phyloP scores from a whole-genome alignment of 2,888 invertebrate genomes.

The Altica lythri region DNA sequence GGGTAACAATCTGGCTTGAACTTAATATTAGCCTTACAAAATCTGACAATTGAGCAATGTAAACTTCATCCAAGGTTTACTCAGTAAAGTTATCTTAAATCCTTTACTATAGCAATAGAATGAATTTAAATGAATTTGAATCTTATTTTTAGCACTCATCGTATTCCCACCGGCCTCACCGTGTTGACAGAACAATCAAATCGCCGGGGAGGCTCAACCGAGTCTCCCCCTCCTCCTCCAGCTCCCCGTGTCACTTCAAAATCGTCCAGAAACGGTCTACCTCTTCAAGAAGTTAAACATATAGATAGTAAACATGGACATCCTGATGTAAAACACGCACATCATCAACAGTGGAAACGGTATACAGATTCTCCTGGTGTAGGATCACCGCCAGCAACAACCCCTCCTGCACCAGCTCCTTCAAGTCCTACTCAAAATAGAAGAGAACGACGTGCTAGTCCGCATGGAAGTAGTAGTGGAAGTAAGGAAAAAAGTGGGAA shows the following conservation, averaged over 20 bases:
- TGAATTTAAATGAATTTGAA: no score
- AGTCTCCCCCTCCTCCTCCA: conserved; percentile 60
- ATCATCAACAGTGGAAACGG: conserved; percentile 66
- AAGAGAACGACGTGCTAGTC: conserved; percentile 55
- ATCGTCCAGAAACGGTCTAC: conserved; percentile 48
- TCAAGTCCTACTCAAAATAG: conserved; percentile 54
- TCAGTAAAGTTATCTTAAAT: no score
- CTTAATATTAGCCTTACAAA: no score
- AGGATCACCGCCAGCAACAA: conserved; percentile 64
- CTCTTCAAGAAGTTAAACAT: conserved; percentile 44
- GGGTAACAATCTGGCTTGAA: no score
- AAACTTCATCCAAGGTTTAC: no score
- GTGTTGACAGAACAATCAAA: conserved; percentile 61
- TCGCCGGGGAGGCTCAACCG: conserved; percentile 59
- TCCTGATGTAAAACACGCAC: conserved; percentile 48
- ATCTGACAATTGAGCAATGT: no score
- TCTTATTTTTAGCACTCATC: conserved; percentile 43
- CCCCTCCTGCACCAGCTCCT: conserved; percentile 59
- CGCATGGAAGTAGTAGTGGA: conserved; percentile 37
- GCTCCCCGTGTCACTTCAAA: conserved; percentile 50
- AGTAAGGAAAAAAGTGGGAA: conserved; percentile 61
- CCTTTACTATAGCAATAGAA: no score
- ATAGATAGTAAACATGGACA: conserved; percentile 52
- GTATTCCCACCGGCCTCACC: conserved; percentile 59
- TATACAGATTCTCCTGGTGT: conserved; percentile 69